phyloP scores from a whole-genome alignment of 2,797 vertebrate species.

The Chrosomus eos region DNA sequence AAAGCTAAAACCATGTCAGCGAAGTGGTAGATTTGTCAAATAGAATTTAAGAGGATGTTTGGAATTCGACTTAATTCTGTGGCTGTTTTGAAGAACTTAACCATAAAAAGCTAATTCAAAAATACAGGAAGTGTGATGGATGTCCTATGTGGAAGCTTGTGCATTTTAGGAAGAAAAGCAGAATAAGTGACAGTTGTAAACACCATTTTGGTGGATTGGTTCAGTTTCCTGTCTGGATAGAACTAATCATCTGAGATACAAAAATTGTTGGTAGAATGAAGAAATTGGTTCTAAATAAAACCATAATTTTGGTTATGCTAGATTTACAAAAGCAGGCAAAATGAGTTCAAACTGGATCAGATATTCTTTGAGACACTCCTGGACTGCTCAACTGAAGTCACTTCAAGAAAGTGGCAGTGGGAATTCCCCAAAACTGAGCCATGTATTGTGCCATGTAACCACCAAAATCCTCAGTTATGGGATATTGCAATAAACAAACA shows the following conservation, averaged over 20 bases:
- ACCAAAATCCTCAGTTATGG: not conserved
- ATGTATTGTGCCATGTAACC: not conserved
- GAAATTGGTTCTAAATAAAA: not conserved
- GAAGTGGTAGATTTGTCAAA: not conserved
- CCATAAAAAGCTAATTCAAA: not conserved
- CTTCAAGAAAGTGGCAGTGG: not conserved
- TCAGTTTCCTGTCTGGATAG: not conserved
- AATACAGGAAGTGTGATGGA: not conserved
- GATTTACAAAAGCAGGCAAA: constrained; percentile 4
- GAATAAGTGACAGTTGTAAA: not conserved
- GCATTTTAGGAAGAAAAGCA: constrained; percentile 2
- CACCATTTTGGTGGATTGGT: not conserved
- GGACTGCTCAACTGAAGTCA: not conserved
- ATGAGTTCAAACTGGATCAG: not conserved
- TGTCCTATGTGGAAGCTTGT: not conserved
- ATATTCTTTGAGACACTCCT: not conserved
- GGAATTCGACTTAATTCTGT: not conserved
- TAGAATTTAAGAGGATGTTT: not conserved
- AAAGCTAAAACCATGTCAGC: not conserved
- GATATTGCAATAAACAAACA: not conserved
- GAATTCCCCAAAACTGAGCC: constrained; percentile 3
- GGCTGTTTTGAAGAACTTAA: not conserved
- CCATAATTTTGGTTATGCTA: not conserved
- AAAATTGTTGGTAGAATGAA: not conserved
- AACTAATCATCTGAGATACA: not conserved